Evolutionary conservation across 2,888 invertebrate species (phyloP).

Genomic region (Pollenia labialis): DNA sequence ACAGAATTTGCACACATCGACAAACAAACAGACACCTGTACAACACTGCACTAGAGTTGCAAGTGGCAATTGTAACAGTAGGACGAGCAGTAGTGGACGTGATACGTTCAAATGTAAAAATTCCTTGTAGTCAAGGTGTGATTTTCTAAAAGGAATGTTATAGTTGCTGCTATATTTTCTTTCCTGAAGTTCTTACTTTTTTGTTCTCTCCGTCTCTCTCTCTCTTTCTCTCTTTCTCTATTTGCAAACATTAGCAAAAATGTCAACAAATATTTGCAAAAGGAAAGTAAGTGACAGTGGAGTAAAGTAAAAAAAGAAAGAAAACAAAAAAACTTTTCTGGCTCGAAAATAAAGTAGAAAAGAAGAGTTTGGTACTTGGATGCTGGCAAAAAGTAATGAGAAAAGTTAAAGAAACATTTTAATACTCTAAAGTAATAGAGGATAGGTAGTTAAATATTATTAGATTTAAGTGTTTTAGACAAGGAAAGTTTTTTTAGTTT

Average conservation of each 20-base stretch:
- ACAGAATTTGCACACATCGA: too few relatives aligned
- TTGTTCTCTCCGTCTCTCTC: background rate
- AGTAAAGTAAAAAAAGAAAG: constrained; percentile 6
- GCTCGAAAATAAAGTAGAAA: background rate
- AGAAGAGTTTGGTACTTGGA: background rate
- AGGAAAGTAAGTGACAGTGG: constrained; percentile 40
- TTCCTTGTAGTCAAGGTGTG: constrained; percentile 34
- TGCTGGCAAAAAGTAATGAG: background rate
- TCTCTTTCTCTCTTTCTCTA: background rate
- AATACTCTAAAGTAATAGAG: background rate
- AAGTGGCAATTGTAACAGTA: constrained; percentile 2
- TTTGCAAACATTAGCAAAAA: constrained; percentile 54
- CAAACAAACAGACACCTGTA: background rate
- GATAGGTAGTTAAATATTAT: background rate
- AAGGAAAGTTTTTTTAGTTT: too few relatives aligned
- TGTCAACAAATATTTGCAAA: constrained; percentile 57
- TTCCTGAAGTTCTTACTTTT: background rate
- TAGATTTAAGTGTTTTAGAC: background rate
- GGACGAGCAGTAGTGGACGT: background rate
- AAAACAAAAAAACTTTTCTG: constrained; percentile 4
- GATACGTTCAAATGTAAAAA: constrained; percentile 12
- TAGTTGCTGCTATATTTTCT: constrained; percentile 2
- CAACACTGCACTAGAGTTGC: background rate
- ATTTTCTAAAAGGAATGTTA: constrained; percentile 43
- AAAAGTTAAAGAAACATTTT: constrained; percentile 17